A percentile compares a stretch with the other conserved stretches of the same genome.
Evolutionary conservation across 2,888 invertebrate species (phyloP).

Genomic region (Macaria notata): DNA sequence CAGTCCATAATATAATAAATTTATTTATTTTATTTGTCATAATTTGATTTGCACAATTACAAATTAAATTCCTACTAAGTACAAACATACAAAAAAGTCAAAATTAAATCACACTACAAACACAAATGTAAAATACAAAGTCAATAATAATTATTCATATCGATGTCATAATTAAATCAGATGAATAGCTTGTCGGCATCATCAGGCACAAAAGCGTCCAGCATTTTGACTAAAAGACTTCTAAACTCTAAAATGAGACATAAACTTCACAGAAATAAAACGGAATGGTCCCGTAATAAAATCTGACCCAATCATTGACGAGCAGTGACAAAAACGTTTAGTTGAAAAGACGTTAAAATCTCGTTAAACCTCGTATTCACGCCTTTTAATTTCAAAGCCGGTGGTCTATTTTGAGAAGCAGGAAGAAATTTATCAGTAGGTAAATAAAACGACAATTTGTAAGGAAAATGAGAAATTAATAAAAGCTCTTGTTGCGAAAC

Average conservation of each 20-base stretch:
- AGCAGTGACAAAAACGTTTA: conserved; percentile 48
- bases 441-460: conserved; percentile 1
- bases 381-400: conserved; percentile 36
- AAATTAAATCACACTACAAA: no score
- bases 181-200: no score
- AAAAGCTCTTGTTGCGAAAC: conserved; percentile 7
- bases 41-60: no score
- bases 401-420: conserved; percentile 41
- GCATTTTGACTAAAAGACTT: no score
- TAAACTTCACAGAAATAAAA: conserved; percentile 39
- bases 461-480: conserved; percentile 12
- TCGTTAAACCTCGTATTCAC: conserved; percentile 43
- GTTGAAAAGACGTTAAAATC: conserved; percentile 50
- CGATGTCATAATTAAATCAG: no score
- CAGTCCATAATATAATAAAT: no score
- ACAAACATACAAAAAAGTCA: no score
- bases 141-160: no score
- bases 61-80: no score
- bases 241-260: conserved; percentile 10
- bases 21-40: no score
- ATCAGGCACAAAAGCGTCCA: no score
- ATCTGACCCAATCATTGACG: conserved; percentile 47
- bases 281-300: conserved; percentile 42
- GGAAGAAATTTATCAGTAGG: conserved; percentile 5
- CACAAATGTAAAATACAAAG: no score